Percentiles rank a stretch among this genome's conserved stretches.
Conservation (phyloP, 2,888 invertebrate species). For the Mesorhabditis spiculigera region DNA sequence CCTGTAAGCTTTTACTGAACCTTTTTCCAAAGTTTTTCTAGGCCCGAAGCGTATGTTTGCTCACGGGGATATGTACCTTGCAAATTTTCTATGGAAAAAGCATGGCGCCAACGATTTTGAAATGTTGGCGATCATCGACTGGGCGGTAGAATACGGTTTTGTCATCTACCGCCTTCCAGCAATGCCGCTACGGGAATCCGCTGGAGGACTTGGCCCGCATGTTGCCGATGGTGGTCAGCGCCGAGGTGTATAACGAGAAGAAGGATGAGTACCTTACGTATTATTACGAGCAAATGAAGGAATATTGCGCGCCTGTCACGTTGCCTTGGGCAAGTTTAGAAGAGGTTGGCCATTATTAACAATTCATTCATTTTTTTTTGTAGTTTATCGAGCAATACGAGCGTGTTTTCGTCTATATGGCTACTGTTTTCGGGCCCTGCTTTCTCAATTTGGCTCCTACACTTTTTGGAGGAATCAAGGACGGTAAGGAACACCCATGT, state of each 20-base stretch:
- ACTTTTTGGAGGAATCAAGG: slow-evolving; percentile 8
- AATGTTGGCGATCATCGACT: slow-evolving; percentile 2
- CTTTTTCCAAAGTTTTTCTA: background rate
- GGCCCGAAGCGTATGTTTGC: background rate
- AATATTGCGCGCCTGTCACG: too few species aligned
- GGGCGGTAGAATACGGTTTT: background rate
- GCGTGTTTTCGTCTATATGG: background rate
- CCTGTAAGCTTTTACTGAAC: background rate
- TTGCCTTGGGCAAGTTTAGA: background rate
- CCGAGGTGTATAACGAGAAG: background rate
- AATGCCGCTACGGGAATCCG: background rate
- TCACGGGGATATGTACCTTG: background rate
- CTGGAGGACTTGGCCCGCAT: background rate
- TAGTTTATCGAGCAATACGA: slow-evolving; percentile 1
- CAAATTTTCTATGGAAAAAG: background rate
- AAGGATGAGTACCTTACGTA: background rate
- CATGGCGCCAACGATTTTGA: background rate
- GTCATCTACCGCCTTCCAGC: background rate
- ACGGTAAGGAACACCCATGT: too few species aligned
- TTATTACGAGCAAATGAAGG: too few species aligned
- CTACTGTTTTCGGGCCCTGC: background rate
- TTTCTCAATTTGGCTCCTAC: background rate
- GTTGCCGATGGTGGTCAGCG: background rate
- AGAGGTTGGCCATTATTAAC: background rate
- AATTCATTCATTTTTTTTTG: background rate